phyloP scores from a whole-genome alignment of 2,113 vertebrate genomes.

The Helogale parvula region DNA sequence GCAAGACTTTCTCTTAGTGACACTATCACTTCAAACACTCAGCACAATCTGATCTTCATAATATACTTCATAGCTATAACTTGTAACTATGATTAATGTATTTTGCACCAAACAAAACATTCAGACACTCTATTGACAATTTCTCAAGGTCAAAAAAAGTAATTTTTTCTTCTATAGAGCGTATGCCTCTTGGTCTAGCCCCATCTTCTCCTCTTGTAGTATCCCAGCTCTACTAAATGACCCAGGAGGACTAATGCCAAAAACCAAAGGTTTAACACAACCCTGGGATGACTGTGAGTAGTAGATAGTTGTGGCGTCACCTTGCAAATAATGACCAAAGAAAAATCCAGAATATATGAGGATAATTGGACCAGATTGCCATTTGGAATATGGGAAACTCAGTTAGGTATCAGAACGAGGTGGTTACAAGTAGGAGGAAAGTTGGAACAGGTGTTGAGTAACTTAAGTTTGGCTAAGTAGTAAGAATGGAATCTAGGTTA shows the following conservation, averaged over 20 bases:
- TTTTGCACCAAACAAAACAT: not conserved
- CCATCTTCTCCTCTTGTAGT: not conserved
- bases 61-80: not conserved
- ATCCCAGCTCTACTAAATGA: not conserved
- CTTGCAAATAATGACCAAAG: conserved; percentile 2
- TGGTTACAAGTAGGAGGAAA: conserved; percentile 21
- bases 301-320: not conserved
- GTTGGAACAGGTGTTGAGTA: conserved; percentile 58
- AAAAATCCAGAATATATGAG: not conserved
- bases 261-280: not conserved
- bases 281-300: not conserved
- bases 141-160: not conserved
- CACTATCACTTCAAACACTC: not conserved
- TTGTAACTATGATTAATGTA: not conserved
- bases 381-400: not conserved
- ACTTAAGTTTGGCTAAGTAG: conserved; percentile 63
- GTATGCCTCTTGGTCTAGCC: not conserved
- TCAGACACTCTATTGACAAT: not conserved
- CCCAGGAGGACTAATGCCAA: not conserved
- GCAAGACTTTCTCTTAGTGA: not conserved
- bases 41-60: not conserved
- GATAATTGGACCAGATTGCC: not conserved
- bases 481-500: conserved; percentile 60
- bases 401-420: not conserved
- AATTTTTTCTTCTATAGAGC: not conserved